Percentiles rank a stretch among this genome's conserved stretches.
These are phyloP conservation scores for Elegia similella DNA, from an alignment of 2,888 invertebrate species.

Conservation along the genomic window DNA sequence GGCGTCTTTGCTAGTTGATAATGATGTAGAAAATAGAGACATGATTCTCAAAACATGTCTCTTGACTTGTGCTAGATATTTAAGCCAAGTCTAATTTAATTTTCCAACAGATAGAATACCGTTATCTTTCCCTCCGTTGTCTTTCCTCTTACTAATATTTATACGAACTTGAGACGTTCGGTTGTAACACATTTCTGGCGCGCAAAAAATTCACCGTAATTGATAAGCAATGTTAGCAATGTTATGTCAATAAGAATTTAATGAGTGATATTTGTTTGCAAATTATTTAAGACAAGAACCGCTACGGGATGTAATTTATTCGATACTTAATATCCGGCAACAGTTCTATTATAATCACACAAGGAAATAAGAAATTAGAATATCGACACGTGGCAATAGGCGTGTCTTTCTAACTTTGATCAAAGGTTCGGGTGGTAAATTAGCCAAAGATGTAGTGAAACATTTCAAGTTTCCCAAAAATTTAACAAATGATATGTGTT, in stretches of 20 bases:
- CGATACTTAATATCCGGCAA: constrained; percentile 5
- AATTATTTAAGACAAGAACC: not conserved
- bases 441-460: too few species aligned
- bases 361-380: not conserved
- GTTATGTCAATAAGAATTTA: constrained; percentile 21
- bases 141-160: not conserved
- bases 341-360: not conserved
- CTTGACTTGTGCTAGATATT: too few species aligned
- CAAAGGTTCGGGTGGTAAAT: not conserved
- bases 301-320: not conserved
- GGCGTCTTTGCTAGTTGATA: too few species aligned
- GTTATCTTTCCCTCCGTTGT: too few species aligned
- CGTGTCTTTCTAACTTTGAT: not conserved
- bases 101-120: too few species aligned
- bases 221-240: constrained; percentile 7
- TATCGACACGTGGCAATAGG: not conserved
- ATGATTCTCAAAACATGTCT: too few species aligned
- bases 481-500: too few species aligned
- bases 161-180: not conserved
- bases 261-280: constrained; percentile 18
- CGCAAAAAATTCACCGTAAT: constrained; percentile 3
- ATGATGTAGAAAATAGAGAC: too few species aligned
- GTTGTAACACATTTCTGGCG: not conserved
- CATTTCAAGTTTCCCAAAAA: too few species aligned
- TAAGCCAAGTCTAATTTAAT: too few species aligned